Evolutionary conservation across 1,140 invertebrate genomes (phyloP), one percentile per base, ranked within the genome.

Genomic region (Lepidostoma basale): DNA sequence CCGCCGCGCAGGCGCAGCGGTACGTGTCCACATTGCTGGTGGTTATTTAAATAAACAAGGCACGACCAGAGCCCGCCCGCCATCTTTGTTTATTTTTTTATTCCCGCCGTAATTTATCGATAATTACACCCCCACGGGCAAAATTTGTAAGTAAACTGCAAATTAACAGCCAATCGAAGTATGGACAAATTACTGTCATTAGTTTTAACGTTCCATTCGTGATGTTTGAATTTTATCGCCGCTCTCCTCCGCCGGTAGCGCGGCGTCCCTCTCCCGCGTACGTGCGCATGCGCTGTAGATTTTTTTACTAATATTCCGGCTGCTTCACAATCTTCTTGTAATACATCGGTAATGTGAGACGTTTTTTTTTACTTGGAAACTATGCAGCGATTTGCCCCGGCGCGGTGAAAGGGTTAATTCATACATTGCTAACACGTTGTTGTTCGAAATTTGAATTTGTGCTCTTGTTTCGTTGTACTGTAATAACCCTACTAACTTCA

Each of bases 181-280:
- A 78, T 74, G 77, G 78, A 78, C 79, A 80, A 81, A 81, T 81
- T 77, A 81, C 79, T 78, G 79, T 81, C 80, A 81, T 81, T 80
- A 80, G 49, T 67, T 68, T 69, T 73, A 69, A 73, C 72, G 69
- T 67, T 68, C 65, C 60, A 68, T 68, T 68, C 69, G 69, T 72
- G 69, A 72, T 72, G 69, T 72, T 72, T 72, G 69, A 72, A 68
- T 67, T 63, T 67, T 65, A 65, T 28, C 54, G 28, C 69, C 22
- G n/a, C 20, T 54, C 47, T 36, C 28, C 23, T 54, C 58, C 18
- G 14, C 10, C 49, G 23, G 28, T 30, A 47, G 25, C 16, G 36
- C 14, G 1, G 45, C 8, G 25, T 64, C 59, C 22, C 59, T 47
- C 18, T 49, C 23, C 18, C 44, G 23, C 56, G 28, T 30, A 56